Base-by-base conservation (phyloP, 2,797 vertebrate species). In the Crypturellus tataupa region DNA sequence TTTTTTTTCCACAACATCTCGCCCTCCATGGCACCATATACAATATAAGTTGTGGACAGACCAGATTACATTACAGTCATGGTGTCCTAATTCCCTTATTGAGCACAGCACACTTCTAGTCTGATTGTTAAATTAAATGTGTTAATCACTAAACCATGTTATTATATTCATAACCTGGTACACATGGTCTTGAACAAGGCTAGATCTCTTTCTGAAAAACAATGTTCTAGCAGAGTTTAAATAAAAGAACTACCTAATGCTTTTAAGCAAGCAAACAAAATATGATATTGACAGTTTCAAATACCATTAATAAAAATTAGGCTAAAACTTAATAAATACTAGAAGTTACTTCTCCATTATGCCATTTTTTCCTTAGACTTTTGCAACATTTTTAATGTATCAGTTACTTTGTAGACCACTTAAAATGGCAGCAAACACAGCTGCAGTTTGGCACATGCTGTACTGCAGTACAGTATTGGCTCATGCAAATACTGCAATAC, bases 1-100 rank as follows among this genome's bases (percentile, higher is more conserved):
- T 1, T 31, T 31, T 1, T 31, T 1, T 2, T n/a, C 60, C 37
- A 65, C 0, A 1, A 23, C 5, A 3, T 40, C 53, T 70, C 64
- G 31, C 68, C 6, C 20, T 68, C 47, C 8, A 3, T 64, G 58
- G 46, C 42, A 4, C 7, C 56, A 35, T 11, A 8, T 6, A 25
- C 8, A 49, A 4, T 3, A 33, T 46, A 29, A 71, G 25, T 44
- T 56, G 11, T 47, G 63, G 29, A 23, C 39, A 42, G 31, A 29
- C 5, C 8, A 64, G 4, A 18, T 39, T 68, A 65, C 25, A 12
- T 12, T n/a, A 5, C 3, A n/a, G 31, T 71, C 1, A 3, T 6
- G 47, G 17, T 51, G 29, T 56, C 35, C 71, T 25, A 5, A 0
- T 29, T 29, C 7, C 9, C 24, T 8, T 12, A 20, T 17, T 19